Evolutionary conservation across 2,113 vertebrate species (phyloP), one percentile per base, ranked within the genome.

Genomic region (Chlamydotis undulata): DNA sequence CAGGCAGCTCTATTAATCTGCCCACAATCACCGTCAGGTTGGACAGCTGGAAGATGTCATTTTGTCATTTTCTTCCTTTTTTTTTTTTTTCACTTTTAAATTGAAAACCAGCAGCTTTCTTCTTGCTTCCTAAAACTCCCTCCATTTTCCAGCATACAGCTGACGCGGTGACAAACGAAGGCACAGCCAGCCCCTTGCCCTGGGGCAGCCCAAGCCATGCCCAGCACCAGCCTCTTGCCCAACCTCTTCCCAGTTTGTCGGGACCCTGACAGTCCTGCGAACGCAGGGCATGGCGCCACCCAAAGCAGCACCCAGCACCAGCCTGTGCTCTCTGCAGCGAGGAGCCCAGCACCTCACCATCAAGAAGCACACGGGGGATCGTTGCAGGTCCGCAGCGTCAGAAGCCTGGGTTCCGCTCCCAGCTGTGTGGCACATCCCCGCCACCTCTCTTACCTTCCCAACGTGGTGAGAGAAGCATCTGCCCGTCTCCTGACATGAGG

Each of bases 401-500:
- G 39, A 35, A 71, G 73, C 33, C 74, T 7, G 14, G 61, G 50
- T n/a, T 71, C 39, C 33, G 2, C 10, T 19, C 50, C 64, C 50
- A 53, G 39, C 52, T 41, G 57, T 37, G 55, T 4, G 1, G 47
- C 3, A 0, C 4, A 17, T 5, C 35, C 49, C 7, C 15, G 13
- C 52, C 57, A 14, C 45, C 50, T 39, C 52, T 33, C 10, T 29
- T 10, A 12, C 56, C 35, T 52, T 53, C 28, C 64, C 45, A 5
- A 25, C 4, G 1, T 25, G 9, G 57, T 3, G 19, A 35, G 39
- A 65, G 50, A 13, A 37, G 73, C 65, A 18, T 9, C 71, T 49
- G 35, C 71, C 52, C 4, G 0, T 55, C 67, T 79, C 53, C 26
- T 2, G 0, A 14, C 0, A 1, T 2, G 5, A 28, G 28, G 61